Base-by-base conservation (phyloP, 2,113 vertebrate species). In the Hypomesus transpacificus region DNA sequence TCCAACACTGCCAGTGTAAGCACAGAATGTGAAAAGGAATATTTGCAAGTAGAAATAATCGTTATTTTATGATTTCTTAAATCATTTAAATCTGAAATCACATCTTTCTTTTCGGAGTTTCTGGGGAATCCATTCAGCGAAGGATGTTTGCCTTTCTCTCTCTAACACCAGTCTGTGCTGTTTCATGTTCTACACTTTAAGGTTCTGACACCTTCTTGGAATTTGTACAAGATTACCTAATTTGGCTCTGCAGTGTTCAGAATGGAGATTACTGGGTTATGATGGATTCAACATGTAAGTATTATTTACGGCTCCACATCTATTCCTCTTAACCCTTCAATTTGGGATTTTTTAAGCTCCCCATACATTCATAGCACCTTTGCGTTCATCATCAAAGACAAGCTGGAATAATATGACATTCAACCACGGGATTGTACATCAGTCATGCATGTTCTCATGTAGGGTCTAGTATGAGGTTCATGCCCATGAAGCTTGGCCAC, bases 151-250 rank as follows among this genome's bases (percentile, higher is more conserved):
- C 59, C 39, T 57, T 77, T 77, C 46, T 46, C 24, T 77, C 57
- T 11, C 64, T 68, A 61, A 24, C 11, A 22, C 39, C 62, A 14
- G 61, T 18, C 68, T 31, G 56, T 52, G 69, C 51, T 68, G 66
- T 71, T 77, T 71, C 26, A 65, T 65, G 74, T 62, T 52, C 66
- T 68, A 17, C 74, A 56, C 68, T 80, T 75, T 73, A 80, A 75
- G 78, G 80, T 78, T 73, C 66, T 75, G 68, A 79, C 59, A 16
- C 59, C 17, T 28, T 66, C 64, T 71, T 34, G 52, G 22, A 24
- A 52, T 61, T 22, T 68, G 57, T 57, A 68, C 58, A 51, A 28
- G 34, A 54, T 68, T n/a, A 68, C 24, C 24, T 26, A 69, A 31
- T 56, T 71, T 61, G 71, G 64, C 70, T 77, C 58, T 66, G 69